Conservation (phyloP, 2,797 vertebrate species). For the Diplodus puntazzo region DNA sequence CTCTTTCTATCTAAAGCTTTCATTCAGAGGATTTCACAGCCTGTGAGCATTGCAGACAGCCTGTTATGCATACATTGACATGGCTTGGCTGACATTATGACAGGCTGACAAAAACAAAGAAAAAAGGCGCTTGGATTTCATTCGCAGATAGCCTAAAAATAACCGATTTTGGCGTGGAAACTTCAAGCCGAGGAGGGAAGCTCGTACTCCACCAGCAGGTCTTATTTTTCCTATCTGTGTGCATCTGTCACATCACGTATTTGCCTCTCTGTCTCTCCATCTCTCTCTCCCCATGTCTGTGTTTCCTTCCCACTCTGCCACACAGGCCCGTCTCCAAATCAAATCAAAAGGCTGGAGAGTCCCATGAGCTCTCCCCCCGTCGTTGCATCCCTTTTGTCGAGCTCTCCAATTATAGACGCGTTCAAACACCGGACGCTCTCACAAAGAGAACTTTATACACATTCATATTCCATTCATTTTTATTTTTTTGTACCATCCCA, state of each 20-base stretch:
- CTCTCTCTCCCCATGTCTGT: constrained; percentile 10
- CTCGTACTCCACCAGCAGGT: constrained; percentile 31
- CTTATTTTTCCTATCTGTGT: constrained; percentile 19
- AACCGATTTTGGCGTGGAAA: constrained; percentile 41
- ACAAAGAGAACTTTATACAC: constrained; percentile 45
- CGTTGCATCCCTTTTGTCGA: constrained; percentile 47
- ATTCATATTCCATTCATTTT: constrained; percentile 50
- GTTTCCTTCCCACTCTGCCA: constrained; percentile 47
- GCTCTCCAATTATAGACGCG: constrained; percentile 69
- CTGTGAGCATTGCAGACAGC: constrained; percentile 39
- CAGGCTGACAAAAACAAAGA: constrained; percentile 45
- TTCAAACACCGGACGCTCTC: constrained; percentile 64
- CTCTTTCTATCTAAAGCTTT: constrained; percentile 32
- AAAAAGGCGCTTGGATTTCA: constrained; percentile 38
- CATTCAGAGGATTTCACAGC: constrained; percentile 37
- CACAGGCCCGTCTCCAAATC: constrained; percentile 49
- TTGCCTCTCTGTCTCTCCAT: constrained; percentile 16
- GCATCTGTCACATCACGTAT: constrained; percentile 33
- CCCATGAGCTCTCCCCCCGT: constrained; percentile 38
- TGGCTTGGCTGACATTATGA: constrained; percentile 42
- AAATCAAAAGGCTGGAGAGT: constrained; percentile 63
- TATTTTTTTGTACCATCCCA: constrained; percentile 18
- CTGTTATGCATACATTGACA: constrained; percentile 27
- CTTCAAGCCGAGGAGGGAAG: constrained; percentile 37
- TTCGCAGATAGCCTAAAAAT: constrained; percentile 46